phyloP scores from a whole-genome alignment of 35 echinoderm and acorn worm species.

The Lytechinus variegatus region DNA sequence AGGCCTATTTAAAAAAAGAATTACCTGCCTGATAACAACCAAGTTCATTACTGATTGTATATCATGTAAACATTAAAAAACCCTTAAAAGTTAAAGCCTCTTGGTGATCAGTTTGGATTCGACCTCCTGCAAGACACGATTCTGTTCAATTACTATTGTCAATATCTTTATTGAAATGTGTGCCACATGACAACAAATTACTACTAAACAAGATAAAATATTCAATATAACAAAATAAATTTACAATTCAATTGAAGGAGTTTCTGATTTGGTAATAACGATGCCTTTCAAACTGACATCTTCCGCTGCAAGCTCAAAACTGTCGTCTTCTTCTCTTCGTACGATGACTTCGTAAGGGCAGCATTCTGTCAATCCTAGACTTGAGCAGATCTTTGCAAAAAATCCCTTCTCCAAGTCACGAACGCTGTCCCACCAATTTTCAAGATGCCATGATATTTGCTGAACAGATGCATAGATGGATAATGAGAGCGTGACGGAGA shows the following conservation, averaged over 20 bases:
- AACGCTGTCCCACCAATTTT: slow-evolving; percentile 57
- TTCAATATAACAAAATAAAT: not conserved
- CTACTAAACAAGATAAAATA: too few relatives aligned
- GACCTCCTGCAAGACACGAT: too few relatives aligned
- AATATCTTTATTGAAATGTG: too few relatives aligned
- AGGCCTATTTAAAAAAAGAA: too few relatives aligned
- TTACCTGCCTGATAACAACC: too few relatives aligned
- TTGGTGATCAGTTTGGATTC: too few relatives aligned
- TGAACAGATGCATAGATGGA: slow-evolving; percentile 60
- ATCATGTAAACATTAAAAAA: too few relatives aligned
- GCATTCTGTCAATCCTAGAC: slow-evolving; percentile 71
- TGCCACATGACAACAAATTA: too few relatives aligned
- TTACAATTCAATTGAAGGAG: not conserved
- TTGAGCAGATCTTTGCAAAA: slow-evolving; percentile 73
- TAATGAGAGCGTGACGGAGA: slow-evolving; percentile 50
- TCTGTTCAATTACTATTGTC: too few relatives aligned
- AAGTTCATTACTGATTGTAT: too few relatives aligned
- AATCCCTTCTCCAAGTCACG: slow-evolving; percentile 78
- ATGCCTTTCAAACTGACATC: slow-evolving; percentile 59
- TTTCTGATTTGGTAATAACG: not conserved
- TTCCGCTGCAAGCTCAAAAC: slow-evolving; percentile 66
- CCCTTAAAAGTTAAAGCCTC: too few relatives aligned
- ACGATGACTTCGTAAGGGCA: slow-evolving; percentile 84
- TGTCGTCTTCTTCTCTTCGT: slow-evolving; percentile 65
- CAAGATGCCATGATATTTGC: slow-evolving; percentile 72